Evolutionary conservation across 2,797 vertebrate species (phyloP), one percentile per base, ranked within the genome.

Genomic region (Ptychadena robeensis): DNA sequence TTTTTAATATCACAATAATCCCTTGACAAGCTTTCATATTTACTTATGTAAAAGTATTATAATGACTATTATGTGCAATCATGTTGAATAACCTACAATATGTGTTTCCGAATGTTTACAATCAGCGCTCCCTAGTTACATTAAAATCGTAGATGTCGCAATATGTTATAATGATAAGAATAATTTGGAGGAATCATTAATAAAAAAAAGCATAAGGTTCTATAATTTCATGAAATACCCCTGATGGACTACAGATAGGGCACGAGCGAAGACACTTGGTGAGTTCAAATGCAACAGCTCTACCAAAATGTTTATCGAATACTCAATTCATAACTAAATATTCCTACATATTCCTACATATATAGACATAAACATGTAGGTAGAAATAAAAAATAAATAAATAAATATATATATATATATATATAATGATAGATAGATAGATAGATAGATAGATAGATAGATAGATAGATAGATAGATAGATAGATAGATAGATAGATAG

Each of bases 11-110:
- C 82, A 89, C 90, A 92, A 90, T 86, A 90, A 92, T 67, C 92
- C 90, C 86, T 87, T 94, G 94, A 94, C 91, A 94, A 88, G 90
- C 91, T 88, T 93, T 94, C 92, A 93, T 32, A 32, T 92, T 89
- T 89, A 88, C 89, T 94, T 93, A 93, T 85, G 86, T 84, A 76
- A 32, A 61, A 53, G 12, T 79, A 30, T 72, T 72, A 38, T 82
- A 82, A 79, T 87, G 71, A 86, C 89, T 83, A 85, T 67, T 15
- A 48, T 27, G 28, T 11, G 53, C 25, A 75, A 61, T 63, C 48
- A 37, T 31, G 7, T 70, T 87, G 88, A 88, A 86, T 88, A 92
- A 87, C 83, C 14, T 70, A 25, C 48, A 38, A 83, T 89, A 87
- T 86, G 87, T 83, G 89, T 90, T 87, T 80, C 75, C 69, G 34